A percentile compares a stretch with the other conserved stretches of the same genome.
Evolutionary conservation across 1,140 invertebrate genomes (phyloP).

Genomic region (Brachystomella parvula): DNA sequence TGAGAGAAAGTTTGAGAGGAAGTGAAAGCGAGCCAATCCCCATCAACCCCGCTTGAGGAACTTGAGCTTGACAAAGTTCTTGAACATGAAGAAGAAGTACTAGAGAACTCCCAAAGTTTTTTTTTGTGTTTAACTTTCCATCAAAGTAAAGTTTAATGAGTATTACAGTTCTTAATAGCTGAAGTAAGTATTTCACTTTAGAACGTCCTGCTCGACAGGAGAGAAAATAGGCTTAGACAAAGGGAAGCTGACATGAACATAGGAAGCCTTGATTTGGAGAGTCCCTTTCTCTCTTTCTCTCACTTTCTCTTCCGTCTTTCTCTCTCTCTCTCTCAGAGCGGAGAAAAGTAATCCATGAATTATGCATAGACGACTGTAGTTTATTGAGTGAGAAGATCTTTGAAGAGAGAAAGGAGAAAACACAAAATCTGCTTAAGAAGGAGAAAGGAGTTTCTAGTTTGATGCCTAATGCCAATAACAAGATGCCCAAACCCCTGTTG

Average conservation of each 20-base stretch:
- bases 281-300: too few species aligned
- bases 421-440: slow-evolving; percentile 9
- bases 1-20: too few species aligned
- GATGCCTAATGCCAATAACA: background rate
- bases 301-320: too few species aligned
- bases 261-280: background rate
- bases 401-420: background rate
- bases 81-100: too few species aligned
- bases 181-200: background rate
- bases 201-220: background rate
- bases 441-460: background rate
- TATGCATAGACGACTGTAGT: slow-evolving; percentile 25
- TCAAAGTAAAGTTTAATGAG: slow-evolving; percentile 9
- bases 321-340: slow-evolving; percentile 11
- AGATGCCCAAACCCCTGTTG: background rate
- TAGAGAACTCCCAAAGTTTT: too few species aligned
- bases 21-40: too few species aligned
- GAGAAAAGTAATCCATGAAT: slow-evolving; percentile 26
- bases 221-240: background rate
- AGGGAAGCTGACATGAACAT: slow-evolving; percentile 8
- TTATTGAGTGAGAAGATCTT: slow-evolving; percentile 22
- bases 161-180: slow-evolving; percentile 4
- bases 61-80: too few species aligned
- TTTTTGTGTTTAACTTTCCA: background rate
- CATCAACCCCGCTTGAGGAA: too few species aligned